Evolutionary conservation across 2,888 invertebrate genomes (phyloP), one percentile per base, ranked within the genome.

Genomic region (Heteropelma amictum): DNA sequence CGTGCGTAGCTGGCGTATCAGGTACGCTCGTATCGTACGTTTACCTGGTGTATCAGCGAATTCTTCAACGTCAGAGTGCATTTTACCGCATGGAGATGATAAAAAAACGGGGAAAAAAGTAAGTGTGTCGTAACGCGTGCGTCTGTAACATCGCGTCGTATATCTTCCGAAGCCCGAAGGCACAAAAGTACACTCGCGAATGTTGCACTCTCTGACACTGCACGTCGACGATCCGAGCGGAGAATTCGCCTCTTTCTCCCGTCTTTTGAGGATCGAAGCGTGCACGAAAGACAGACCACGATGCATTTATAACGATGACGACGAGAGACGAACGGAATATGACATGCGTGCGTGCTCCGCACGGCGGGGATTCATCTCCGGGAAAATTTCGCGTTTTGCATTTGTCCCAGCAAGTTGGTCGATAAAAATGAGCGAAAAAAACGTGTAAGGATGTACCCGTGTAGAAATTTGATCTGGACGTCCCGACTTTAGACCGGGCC

Each of bases 91-190:
- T 0, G 21, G 21, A 45, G 7, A 4, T 40, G 47, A 47, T 14
- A 17, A 47, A 35, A 67, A 21, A 30, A 14, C 7, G 42, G 28
- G 33, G 65, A n/a, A 53, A 26, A 74, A 45, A 69, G 64, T 65
- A 77, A 79, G 70, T 65, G 45, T 67, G 70, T 76, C 67, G 67
- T 72, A 77, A 76, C 65, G 74, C 67, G 67, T 76, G 42, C 30
- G 51, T 28, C 45, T 35, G 14, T 38, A 70, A 65, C 30, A 71
- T 64, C 74, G 76, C 45, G 63, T 69, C 69, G 73, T 74, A 76
- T 74, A 77, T 79, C 69, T 73, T 69, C 30, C 45, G 30, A 30
- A 12, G 49, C 71, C 56, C 54, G 71, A 76, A 76, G 71, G 65
- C 68, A 49, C 51, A 19, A 33, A 21, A 58, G 33, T 19, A 38